Evolutionary conservation across 2,113 vertebrate genomes (phyloP).

Genomic region (Poecile atricapillus): DNA sequence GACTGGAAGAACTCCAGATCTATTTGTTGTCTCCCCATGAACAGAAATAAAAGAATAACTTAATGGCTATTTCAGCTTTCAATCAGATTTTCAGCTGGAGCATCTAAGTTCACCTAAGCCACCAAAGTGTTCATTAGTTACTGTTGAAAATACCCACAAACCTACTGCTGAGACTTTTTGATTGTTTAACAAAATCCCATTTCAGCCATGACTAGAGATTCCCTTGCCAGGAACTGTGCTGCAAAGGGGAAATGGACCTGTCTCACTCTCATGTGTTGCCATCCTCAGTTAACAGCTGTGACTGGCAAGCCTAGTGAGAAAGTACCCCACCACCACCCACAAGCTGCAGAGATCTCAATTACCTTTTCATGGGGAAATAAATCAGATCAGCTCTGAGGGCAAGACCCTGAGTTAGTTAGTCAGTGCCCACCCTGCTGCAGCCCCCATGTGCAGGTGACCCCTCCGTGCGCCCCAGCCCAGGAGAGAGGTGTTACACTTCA

Average conservation of each 20-base stretch:
- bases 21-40: constrained; percentile 1
- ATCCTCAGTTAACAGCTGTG: background rate
- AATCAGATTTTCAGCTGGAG: background rate
- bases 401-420: background rate
- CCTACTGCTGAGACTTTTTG: background rate
- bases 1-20: background rate
- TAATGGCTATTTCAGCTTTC: background rate
- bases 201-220: background rate
- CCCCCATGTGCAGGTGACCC: accelerated
- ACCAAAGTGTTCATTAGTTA: background rate
- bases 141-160: background rate
- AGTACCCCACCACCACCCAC: background rate
- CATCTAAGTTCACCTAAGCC: background rate
- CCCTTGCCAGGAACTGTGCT: background rate
- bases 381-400: background rate
- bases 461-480: too few species aligned
- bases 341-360: background rate
- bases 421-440: background rate
- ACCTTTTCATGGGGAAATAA: background rate
- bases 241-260: background rate
- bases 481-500: background rate
- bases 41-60: background rate
- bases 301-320: background rate
- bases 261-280: background rate
- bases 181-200: background rate